Evolutionary conservation across 2,888 invertebrate genomes (phyloP).

Genomic region (Taphrorychus bicolor): DNA sequence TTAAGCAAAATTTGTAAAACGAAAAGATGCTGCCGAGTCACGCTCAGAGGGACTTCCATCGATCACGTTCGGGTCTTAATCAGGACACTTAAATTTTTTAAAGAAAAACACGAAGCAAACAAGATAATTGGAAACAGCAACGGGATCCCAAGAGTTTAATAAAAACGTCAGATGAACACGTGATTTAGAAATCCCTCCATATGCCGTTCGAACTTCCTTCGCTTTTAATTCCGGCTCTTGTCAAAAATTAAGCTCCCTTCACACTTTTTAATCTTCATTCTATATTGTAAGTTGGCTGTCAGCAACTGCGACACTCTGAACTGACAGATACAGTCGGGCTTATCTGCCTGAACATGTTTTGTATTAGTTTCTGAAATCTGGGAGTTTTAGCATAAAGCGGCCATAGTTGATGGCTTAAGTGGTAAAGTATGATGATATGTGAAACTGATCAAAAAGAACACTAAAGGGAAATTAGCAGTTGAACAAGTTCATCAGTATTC

Average conservation of each 20-base stretch:
- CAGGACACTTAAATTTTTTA: neutral
- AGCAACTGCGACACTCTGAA: slow-evolving; percentile 28
- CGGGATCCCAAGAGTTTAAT: slow-evolving; percentile 21
- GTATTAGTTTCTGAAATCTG: slow-evolving; percentile 8
- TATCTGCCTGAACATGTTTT: slow-evolving; percentile 16
- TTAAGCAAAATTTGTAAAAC: slow-evolving; percentile 20
- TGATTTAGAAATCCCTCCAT: slow-evolving; percentile 26
- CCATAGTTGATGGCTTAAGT: too few relatives aligned
- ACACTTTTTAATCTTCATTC: slow-evolving; percentile 40
- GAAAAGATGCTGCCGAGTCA: slow-evolving; percentile 21
- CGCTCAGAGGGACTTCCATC: slow-evolving; percentile 7
- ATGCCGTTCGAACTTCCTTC: slow-evolving; percentile 24
- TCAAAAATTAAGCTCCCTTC: slow-evolving; percentile 40
- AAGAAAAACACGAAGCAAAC: neutral
- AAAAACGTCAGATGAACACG: slow-evolving; percentile 27
- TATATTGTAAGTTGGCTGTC: slow-evolving; percentile 16
- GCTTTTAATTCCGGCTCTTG: slow-evolving; percentile 29
- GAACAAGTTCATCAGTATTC: too few relatives aligned
- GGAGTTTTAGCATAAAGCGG: slow-evolving; percentile 5
- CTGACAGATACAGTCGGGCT: slow-evolving; percentile 24
- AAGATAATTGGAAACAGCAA: slow-evolving; percentile 9
- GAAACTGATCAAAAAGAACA: too few relatives aligned
- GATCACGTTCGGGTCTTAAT: neutral
- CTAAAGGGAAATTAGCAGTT: too few relatives aligned
- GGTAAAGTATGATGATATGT: too few relatives aligned